Evolutionary conservation across 2,797 vertebrate genomes (phyloP).

Genomic region (Sebastes hopkinsi): DNA sequence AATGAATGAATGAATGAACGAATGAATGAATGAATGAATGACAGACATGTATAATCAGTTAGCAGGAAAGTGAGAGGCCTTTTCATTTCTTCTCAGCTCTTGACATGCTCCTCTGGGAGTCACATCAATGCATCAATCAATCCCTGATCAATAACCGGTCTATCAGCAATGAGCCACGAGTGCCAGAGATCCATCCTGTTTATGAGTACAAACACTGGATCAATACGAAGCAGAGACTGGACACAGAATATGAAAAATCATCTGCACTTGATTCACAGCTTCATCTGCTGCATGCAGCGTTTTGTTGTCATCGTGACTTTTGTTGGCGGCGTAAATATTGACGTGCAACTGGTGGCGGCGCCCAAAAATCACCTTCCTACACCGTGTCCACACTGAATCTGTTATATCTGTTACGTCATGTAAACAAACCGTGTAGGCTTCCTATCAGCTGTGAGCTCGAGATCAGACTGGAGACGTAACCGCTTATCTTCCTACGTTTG

Average conservation of each 20-base stretch:
- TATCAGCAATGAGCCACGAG: not conserved
- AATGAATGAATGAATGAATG: too few relatives aligned
- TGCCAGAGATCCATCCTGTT: not conserved
- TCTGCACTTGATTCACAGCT: not conserved
- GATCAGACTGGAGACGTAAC: too few relatives aligned
- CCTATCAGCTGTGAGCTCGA: too few relatives aligned
- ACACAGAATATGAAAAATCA: too few relatives aligned
- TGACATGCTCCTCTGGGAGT: not conserved
- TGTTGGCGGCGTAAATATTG: too few relatives aligned
- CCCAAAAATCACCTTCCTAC: too few relatives aligned
- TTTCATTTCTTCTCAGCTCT: not conserved
- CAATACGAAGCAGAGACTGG: not conserved
- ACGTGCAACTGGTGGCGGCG: too few relatives aligned
- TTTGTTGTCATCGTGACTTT: too few relatives aligned
- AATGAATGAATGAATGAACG: fast-evolving
- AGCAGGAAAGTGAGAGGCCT: not conserved
- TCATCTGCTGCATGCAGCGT: not conserved
- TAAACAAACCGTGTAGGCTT: too few relatives aligned
- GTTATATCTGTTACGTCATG: too few relatives aligned
- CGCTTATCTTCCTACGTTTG: too few relatives aligned
- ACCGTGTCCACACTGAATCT: too few relatives aligned
- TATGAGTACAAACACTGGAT: not conserved
- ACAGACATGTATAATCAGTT: not conserved
- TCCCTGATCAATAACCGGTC: not conserved
- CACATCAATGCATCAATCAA: not conserved